phyloP scores from a whole-genome alignment of 2,113 vertebrate species.

The Cnemophilus loriae region DNA sequence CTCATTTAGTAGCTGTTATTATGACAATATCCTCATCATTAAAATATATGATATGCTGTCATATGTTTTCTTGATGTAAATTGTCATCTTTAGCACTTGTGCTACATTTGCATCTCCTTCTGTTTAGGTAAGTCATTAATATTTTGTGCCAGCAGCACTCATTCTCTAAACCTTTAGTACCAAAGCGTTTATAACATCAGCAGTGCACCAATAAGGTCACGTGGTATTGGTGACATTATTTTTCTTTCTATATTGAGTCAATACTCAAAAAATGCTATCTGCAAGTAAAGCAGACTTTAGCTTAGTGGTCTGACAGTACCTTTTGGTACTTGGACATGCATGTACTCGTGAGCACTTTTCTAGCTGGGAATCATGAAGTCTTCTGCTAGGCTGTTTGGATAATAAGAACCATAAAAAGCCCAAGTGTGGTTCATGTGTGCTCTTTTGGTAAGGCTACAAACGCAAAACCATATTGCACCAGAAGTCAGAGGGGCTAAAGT shows the following conservation, averaged over 20 bases:
- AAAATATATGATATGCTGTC: background rate
- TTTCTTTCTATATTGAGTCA: background rate
- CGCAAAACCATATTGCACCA: background rate
- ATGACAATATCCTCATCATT: background rate
- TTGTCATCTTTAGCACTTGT: background rate
- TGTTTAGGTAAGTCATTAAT: background rate
- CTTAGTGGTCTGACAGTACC: background rate
- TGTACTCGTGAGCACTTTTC: background rate
- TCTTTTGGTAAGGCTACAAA: background rate
- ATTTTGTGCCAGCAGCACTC: background rate
- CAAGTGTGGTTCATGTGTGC: background rate
- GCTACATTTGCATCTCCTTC: background rate
- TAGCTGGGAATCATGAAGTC: background rate
- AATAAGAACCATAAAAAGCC: background rate
- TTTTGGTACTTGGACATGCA: background rate
- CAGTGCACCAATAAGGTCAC: background rate
- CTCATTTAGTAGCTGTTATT: background rate
- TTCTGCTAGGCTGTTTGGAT: background rate
- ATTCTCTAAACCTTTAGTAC: background rate
- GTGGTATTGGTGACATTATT: background rate
- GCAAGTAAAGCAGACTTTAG: background rate
- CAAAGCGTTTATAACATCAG: background rate
- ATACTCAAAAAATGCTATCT: background rate
- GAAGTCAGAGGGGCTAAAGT: background rate
- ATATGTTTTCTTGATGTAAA: background rate